phyloP scores from a whole-genome alignment of 37 sponge, comb jelly and placozoan genomes.

The Hexactinellida sp. region DNA sequence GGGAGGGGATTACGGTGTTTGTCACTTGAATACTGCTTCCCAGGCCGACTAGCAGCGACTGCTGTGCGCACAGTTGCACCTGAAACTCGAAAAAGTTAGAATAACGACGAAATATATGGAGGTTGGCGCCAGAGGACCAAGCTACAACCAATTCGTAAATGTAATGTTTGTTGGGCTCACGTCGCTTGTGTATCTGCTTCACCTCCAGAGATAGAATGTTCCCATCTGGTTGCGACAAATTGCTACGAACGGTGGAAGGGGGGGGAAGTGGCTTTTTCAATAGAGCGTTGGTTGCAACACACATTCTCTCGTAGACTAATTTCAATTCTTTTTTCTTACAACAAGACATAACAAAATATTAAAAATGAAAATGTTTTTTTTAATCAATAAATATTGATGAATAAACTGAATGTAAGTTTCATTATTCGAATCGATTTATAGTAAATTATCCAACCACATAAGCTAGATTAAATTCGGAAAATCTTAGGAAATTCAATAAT shows the following conservation, averaged over 20 bases:
- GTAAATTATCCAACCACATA: too few relatives aligned
- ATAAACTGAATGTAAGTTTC: too few relatives aligned
- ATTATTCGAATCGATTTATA: too few relatives aligned
- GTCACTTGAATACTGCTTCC: neutral
- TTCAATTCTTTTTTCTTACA: neutral
- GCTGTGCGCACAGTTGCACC: slow-evolving; percentile 20
- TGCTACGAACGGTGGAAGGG: neutral
- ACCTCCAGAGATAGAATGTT: neutral
- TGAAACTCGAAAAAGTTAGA: slow-evolving; percentile 68
- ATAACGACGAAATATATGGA: slow-evolving; percentile 43
- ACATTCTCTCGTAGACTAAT: neutral
- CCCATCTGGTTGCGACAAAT: neutral
- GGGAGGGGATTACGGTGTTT: neutral
- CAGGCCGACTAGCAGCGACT: neutral
- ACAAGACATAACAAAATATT: neutral
- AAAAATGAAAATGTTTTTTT: neutral
- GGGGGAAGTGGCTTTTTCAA: neutral
- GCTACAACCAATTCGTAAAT: slow-evolving; percentile 69
- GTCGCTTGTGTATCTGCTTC: neutral
- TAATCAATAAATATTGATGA: neutral
- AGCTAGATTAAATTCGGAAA: neutral
- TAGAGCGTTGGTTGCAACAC: neutral
- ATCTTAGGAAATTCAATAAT: neutral
- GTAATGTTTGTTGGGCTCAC: slow-evolving; percentile 22
- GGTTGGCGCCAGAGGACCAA: slow-evolving; percentile 45